Evolutionary conservation across 1,140 invertebrate species (phyloP).

Genomic region (Tetraneura akinire): DNA sequence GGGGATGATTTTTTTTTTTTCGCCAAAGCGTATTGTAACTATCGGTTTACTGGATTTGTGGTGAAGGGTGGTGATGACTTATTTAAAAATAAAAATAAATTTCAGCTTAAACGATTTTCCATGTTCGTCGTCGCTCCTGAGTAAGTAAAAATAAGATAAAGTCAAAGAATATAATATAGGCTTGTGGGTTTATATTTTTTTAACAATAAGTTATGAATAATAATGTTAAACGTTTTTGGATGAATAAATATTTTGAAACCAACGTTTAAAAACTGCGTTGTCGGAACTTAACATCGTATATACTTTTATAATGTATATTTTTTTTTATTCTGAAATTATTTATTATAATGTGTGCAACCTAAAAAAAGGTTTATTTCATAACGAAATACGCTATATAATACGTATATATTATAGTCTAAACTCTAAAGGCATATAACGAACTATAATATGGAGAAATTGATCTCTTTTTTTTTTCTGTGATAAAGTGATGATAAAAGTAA

Average conservation of each 20-base stretch:
- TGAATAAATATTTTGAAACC: not conserved
- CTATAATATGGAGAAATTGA: not conserved
- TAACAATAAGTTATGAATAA: constrained; percentile 39
- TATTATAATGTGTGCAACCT: not conserved
- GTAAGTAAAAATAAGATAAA: constrained; percentile 31
- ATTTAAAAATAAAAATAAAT: constrained; percentile 23
- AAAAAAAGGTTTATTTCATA: not conserved
- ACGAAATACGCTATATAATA: not conserved
- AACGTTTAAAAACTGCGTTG: not conserved
- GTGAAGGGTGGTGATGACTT: not conserved
- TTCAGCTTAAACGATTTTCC: constrained; percentile 48
- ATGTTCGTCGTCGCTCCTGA: constrained; percentile 1
- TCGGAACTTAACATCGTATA: not conserved
- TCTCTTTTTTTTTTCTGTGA: too few relatives aligned
- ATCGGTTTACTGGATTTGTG: constrained; percentile 31
- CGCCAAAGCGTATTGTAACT: not conserved
- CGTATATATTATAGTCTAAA: not conserved
- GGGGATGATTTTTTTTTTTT: constrained; percentile 8
- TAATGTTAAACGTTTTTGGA: constrained; percentile 11
- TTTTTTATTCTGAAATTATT: not conserved
- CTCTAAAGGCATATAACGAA: not conserved
- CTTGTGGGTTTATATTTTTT: constrained; percentile 9
- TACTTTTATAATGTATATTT: not conserved
- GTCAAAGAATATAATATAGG: constrained; percentile 33
- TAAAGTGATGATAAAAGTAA: not conserved